phyloP scores from a whole-genome alignment of 37 sponge, comb jelly and placozoan genomes.

The Beroe ovata region DNA sequence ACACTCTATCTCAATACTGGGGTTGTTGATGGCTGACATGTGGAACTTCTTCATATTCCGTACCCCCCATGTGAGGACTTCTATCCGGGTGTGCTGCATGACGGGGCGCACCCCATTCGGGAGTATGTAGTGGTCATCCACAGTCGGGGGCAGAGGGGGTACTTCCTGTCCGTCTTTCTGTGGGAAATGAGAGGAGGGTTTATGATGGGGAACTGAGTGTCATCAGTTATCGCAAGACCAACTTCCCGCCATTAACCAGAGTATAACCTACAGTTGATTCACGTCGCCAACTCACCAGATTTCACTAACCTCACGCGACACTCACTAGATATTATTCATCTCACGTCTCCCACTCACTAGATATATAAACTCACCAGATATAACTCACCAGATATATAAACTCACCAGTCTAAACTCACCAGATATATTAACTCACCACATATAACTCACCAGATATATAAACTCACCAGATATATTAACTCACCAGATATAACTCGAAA shows the following conservation, averaged over 20 bases:
- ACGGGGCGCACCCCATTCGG: slow-evolving; percentile 18
- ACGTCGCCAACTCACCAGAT: no score
- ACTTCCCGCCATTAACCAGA: no score
- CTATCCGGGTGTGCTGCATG: slow-evolving; percentile 61
- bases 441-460: slow-evolving; percentile 47
- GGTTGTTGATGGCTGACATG: slow-evolving; percentile 81
- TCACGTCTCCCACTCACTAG: no score
- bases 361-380: slow-evolving; percentile 42
- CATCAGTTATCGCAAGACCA: no score
- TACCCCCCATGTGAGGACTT: slow-evolving; percentile 94
- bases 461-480: no score
- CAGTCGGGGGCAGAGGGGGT: slow-evolving; percentile 44
- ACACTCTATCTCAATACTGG: slow-evolving; percentile 88
- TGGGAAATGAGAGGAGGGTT: no score
- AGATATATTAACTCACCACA: no score
- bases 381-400: slow-evolving; percentile 46
- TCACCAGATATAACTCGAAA: slow-evolving; percentile 60
- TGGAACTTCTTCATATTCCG: slow-evolving; percentile 97
- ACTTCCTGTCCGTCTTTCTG: slow-evolving; percentile 21
- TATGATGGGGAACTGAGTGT: no score
- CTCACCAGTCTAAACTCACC: no score
- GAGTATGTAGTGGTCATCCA: slow-evolving; percentile 44
- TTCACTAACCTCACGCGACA: no score
- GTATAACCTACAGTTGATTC: no score
- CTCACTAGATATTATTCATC: no score